Percentiles rank a stretch among this genome's conserved stretches.
Conservation (phyloP, 2,888 invertebrate genomes). For the Pseudococcus jackbeardsleyi region DNA sequence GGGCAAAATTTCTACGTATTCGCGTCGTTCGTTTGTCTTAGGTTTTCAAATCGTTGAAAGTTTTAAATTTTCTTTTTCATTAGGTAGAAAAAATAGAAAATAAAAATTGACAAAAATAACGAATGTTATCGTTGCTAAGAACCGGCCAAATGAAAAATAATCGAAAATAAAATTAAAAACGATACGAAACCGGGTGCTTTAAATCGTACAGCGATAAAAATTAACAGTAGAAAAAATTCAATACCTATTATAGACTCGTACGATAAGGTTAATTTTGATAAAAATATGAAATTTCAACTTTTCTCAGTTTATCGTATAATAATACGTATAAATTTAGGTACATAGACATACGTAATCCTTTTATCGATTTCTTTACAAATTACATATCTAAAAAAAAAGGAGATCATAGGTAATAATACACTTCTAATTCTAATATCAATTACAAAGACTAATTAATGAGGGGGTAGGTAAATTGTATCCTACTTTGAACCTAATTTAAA, state of each 20-base stretch:
- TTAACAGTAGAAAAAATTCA: neutral
- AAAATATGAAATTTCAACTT: constrained; percentile 3
- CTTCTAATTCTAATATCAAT: neutral
- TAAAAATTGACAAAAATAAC: constrained; percentile 41
- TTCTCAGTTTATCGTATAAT: neutral
- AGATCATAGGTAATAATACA: constrained; percentile 47
- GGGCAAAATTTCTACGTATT: neutral
- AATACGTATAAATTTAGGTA: neutral
- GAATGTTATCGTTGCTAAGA: constrained; percentile 37
- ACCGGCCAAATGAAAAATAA: constrained; percentile 24
- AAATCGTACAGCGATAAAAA: neutral
- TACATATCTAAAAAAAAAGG: constrained; percentile 3
- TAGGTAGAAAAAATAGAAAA: neutral
- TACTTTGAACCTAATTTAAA: neutral
- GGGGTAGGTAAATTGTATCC: neutral
- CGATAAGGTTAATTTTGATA: constrained; percentile 20
- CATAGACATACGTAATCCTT: neutral
- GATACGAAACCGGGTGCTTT: neutral
- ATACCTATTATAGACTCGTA: constrained; percentile 6
- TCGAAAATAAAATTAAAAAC: neutral
- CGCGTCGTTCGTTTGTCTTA: constrained; percentile 5
- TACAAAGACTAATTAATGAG: neutral
- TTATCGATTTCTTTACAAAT: neutral
- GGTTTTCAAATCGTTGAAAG: neutral
- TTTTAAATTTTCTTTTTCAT: neutral